Base-by-base conservation (phyloP, 2,113 vertebrate species). In the Ivindomyrus marchei region DNA sequence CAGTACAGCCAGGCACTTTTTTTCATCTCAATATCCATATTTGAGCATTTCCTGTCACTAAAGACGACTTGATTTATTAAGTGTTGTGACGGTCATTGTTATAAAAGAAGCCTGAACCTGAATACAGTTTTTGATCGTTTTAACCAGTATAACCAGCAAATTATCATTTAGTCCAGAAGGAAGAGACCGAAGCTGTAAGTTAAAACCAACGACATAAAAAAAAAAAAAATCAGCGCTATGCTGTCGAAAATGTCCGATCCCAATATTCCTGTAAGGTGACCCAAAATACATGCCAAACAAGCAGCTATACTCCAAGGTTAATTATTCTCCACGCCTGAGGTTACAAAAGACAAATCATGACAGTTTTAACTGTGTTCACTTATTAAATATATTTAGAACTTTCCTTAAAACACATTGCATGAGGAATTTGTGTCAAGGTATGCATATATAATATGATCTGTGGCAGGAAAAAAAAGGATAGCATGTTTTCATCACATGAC, bases 381-480 rank as follows among this genome's bases (percentile, higher is more conserved):
- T 87, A 87, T 87, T 87, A 53, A 27, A n/a, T 53, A 53, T 47
- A 87, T 52, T 53, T 53, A 42, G 46, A 87, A 27, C 49, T 31
- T 52, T 87, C 85, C 11, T n/a, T 36, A 53, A 8, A 52, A 87
- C 50, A 87, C 85, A 87, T 36, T 87, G 36, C 74, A 42, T 80
- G 47, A 87, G 47, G 47, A 87, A 87, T 87, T 36, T 47, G 47
- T 52, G 85, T 87, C 47, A 52, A 31, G 6, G 52, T 36, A 87
- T 52, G n/a, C 85, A 52, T 87, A 53, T 87, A 87, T 80, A 80
- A 80, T 80, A 80, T 80, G 74, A 42, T 80, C 90, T 93, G 87
- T 42, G 42, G 89, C 86, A 31, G 77, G 83, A 7, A 90, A 39
- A 19, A 85, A 52, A 85, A 91, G 17, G 91, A 53, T 49, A 31